Percentiles rank a stretch among this genome's conserved stretches.
Evolutionary conservation across 2,113 vertebrate genomes (phyloP).

Genomic region (Leptobrachium ailaonicum): DNA sequence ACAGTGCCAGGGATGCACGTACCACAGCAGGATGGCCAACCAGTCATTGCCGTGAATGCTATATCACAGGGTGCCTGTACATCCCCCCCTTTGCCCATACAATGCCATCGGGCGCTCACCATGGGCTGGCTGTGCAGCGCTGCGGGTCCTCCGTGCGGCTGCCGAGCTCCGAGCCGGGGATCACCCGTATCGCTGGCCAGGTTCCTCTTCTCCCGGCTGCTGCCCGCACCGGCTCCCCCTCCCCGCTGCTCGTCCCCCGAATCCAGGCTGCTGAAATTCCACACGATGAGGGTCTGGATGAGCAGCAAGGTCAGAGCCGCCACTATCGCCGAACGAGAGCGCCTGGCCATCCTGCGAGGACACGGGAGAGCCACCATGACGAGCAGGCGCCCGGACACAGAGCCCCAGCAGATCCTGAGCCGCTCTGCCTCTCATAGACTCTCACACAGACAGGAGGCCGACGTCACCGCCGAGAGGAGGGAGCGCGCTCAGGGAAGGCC

Average conservation of each 20-base stretch:
- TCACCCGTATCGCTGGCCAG: constrained; percentile 63
- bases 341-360: constrained; percentile 85
- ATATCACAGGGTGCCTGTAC: too few relatives aligned
- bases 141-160: constrained; percentile 20
- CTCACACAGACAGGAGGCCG: constrained; percentile 64
- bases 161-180: constrained; percentile 64
- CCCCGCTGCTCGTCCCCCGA: constrained; percentile 76
- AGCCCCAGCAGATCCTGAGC: constrained; percentile 7
- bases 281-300: constrained; percentile 88
- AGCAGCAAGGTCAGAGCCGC: constrained; percentile 86
- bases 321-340: constrained; percentile 83
- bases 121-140: constrained; percentile 56
- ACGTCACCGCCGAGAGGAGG: constrained; percentile 72
- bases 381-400: constrained; percentile 39
- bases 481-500: constrained; percentile 42
- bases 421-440: constrained; percentile 48
- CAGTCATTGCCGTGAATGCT: too few relatives aligned
- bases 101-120: constrained; percentile 57
- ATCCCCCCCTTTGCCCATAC: too few relatives aligned
- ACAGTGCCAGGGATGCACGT: too few relatives aligned
- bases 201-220: constrained; percentile 67
- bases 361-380: constrained; percentile 83
- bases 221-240: constrained; percentile 53
- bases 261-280: constrained; percentile 93
- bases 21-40: too few relatives aligned